A percentile compares a stretch with the other conserved stretches of the same genome.
Conservation (phyloP, 2,888 invertebrate genomes). For the Tipula helvola region DNA sequence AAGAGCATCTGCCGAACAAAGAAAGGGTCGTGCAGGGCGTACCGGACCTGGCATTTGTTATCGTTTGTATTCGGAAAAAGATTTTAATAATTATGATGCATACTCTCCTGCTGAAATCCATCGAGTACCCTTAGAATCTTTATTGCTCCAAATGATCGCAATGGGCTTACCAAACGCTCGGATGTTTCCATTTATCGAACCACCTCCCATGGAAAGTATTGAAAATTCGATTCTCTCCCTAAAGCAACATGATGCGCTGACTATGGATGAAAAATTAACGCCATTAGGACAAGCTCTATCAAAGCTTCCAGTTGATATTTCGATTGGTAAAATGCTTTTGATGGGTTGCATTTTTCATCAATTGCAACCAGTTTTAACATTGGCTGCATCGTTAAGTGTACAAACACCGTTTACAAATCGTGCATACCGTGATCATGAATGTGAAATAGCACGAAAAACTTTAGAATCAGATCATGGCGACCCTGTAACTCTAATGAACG, state of each 20-base stretch:
- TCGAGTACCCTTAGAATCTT: conserved; percentile 83
- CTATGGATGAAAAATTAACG: conserved; percentile 68
- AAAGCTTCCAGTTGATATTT: conserved; percentile 86
- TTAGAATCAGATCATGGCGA: conserved; percentile 94
- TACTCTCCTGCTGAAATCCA: conserved; percentile 90
- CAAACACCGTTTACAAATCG: conserved; percentile 86
- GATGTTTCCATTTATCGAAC: conserved; percentile 89
- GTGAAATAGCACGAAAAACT: conserved; percentile 61
- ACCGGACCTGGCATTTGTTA: conserved; percentile 92
- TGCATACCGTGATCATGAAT: conserved; percentile 73
- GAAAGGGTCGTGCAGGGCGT: conserved; percentile 90
- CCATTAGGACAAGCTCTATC: conserved; percentile 76
- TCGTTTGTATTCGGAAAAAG: conserved; percentile 74
- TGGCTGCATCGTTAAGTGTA: conserved; percentile 86
- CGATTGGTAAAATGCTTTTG: conserved; percentile 90
- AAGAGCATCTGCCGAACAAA: conserved; percentile 93
- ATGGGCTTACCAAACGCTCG: conserved; percentile 85
- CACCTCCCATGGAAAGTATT: conserved; percentile 71
- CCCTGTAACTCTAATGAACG: conserved; percentile 76
- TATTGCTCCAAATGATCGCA: conserved; percentile 84
- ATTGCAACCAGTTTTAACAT: conserved; percentile 73
- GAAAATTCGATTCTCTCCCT: conserved; percentile 77
- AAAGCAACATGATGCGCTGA: conserved; percentile 77
- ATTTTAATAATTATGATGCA: conserved; percentile 63
- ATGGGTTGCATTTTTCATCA: conserved; percentile 83